phyloP scores from a whole-genome alignment of 1,140 invertebrate species.

The Diorhabda carinulata region DNA sequence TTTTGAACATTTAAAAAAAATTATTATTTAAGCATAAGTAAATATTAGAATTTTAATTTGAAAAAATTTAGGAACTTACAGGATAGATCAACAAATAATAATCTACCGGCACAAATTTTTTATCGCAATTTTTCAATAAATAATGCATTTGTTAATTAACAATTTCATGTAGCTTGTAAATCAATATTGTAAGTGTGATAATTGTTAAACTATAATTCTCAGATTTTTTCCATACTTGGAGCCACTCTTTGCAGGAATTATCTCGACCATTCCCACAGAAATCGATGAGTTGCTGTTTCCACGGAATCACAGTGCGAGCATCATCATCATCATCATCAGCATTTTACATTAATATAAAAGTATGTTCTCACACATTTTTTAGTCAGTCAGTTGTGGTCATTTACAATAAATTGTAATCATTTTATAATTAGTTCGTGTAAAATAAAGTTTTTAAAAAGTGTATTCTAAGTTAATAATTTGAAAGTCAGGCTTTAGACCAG shows the following conservation, averaged over 20 bases:
- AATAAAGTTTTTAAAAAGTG: too few species aligned
- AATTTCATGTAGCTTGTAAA: background rate
- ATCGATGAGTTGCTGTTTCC: too few species aligned
- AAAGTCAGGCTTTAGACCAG: too few species aligned
- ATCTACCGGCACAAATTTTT: background rate
- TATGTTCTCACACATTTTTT: too few species aligned
- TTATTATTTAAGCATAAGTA: background rate
- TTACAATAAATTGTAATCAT: too few species aligned
- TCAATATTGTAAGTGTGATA: background rate
- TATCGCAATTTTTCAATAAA: background rate
- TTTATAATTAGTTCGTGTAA: too few species aligned
- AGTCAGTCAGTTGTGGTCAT: too few species aligned
- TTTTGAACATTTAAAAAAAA: background rate
- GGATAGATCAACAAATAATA: background rate
- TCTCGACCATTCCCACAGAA: too few species aligned
- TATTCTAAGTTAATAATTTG: too few species aligned
- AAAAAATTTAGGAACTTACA: background rate
- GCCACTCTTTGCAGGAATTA: background rate
- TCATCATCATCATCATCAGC: too few species aligned
- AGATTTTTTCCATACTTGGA: background rate
- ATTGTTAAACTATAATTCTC: background rate
- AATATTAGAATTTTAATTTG: background rate
- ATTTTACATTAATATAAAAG: too few species aligned
- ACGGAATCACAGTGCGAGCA: too few species aligned
- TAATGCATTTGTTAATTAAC: background rate